Evolutionary conservation across 92 coral and sea anemone species (phyloP), one percentile per base, ranked within the genome.

Genomic region (Porites lobata): DNA sequence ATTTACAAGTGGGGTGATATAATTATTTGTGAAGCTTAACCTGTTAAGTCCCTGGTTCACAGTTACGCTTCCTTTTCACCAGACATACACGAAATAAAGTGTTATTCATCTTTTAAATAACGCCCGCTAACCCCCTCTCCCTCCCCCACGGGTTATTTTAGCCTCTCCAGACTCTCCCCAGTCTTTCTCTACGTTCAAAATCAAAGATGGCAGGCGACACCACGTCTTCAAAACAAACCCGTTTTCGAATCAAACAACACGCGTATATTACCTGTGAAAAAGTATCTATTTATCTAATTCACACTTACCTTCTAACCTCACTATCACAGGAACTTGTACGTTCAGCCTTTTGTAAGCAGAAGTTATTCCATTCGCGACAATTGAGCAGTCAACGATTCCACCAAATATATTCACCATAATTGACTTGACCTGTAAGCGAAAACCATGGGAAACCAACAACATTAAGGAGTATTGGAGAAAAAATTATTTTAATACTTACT

Each of bases 321-420:
- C 97, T 22, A 95, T 91, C 8, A 97, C 91, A 32, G 99, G 99
- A 0, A 95, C 92, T 61, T 92, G 82, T 7, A 97, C 94, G 7
- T 89, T 78, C 58, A 97, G 92, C 72, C 87, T 78, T 65, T 95
- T 93, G 87, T 97, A 95, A 13, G 99, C 99, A 15, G 96, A 86
- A 52, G 96, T 79, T 64, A 97, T 97, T 18, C 99, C 99, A 71
- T 82, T 89, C 50, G 99, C 99, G 9, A 97, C 98, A 43, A 95
- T 75, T 56, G 94, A 83, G 59, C 99, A 97, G 80, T 97, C 98
- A 13, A 97, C 98, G 50, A 97, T 97, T 7, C 99, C 99, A 20
- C 94, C 99, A 81, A 97, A 97, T 65, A 97, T 97, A 63, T 97
- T 96, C 29, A 97, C 97, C 19, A 97, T 79, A 50, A 97, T 97